These are phyloP conservation scores for Pseudococcus jackbeardsleyi DNA, from an alignment of 2,888 invertebrate genomes.

Conservation along the genomic window DNA sequence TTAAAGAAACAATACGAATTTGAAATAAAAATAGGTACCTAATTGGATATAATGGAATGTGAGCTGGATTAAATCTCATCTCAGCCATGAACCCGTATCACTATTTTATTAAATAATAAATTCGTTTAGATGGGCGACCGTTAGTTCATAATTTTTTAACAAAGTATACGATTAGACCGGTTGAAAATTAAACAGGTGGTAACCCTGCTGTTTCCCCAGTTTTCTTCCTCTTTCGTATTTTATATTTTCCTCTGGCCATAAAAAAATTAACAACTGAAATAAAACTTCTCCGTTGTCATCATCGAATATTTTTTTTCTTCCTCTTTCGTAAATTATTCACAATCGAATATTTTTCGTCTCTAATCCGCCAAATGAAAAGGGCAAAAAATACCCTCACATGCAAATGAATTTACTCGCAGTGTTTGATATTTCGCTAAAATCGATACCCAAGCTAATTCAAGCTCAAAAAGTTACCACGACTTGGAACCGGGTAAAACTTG, in stretches of 20 bases:
- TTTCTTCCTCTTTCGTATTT: not conserved
- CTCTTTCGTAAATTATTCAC: not conserved
- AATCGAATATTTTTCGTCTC: not conserved
- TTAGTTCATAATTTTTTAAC: not conserved
- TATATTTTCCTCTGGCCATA: not conserved
- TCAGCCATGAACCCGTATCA: not conserved
- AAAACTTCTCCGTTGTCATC: not conserved
- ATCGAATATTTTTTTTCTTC: not conserved
- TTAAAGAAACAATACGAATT: no score
- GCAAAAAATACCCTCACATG: slow-evolving; percentile 13
- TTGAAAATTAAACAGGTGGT: not conserved
- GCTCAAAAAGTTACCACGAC: not conserved
- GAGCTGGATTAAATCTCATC: not conserved
- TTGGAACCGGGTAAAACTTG: not conserved
- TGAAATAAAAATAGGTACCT: no score
- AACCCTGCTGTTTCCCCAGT: not conserved
- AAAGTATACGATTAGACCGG: not conserved
- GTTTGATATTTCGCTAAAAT: slow-evolving; percentile 31
- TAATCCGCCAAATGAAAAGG: not conserved
- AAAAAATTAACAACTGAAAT: not conserved
- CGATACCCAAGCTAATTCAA: slow-evolving; percentile 12
- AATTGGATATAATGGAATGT: not conserved
- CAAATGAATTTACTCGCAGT: not conserved
- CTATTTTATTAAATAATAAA: not conserved
- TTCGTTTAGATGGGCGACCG: not conserved